Evolutionary conservation across 2,113 vertebrate species (phyloP).

Genomic region (Sterna hirundo): DNA sequence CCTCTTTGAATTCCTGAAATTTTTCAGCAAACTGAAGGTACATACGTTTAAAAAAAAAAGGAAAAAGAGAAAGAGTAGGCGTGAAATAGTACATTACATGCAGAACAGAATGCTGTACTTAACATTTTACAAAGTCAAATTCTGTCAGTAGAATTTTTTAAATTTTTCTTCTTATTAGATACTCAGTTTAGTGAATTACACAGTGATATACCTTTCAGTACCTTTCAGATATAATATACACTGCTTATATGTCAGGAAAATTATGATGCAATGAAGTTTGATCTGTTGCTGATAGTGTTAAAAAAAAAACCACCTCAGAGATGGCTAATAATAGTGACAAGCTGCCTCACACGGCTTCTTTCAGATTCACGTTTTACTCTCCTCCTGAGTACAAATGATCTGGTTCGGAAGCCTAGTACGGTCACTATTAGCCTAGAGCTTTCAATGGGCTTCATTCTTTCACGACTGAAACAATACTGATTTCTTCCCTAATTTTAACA

Average conservation of each 20-base stretch:
- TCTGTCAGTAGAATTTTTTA: background rate
- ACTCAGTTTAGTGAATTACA: background rate
- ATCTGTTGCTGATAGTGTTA: background rate
- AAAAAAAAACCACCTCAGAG: background rate
- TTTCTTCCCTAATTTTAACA: background rate
- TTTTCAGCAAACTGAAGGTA: constrained; percentile 90
- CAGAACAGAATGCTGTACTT: background rate
- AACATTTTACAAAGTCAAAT: background rate
- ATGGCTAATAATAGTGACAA: background rate
- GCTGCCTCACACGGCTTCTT: background rate
- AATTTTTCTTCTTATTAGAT: background rate
- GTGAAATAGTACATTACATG: background rate
- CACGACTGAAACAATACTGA: background rate
- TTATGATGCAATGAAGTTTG: background rate
- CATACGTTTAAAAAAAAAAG: background rate
- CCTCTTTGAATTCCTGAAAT: constrained; percentile 96
- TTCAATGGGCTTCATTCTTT: background rate
- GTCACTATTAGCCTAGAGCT: background rate
- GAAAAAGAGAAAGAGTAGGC: background rate
- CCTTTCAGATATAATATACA: background rate
- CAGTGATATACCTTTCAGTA: background rate
- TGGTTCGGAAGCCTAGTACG: background rate
- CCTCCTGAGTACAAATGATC: background rate
- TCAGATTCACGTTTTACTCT: background rate
- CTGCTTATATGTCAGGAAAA: background rate